These are phyloP conservation scores for Ascidia mentula DNA, from an alignment of 23 tunicate species.

Conservation along the genomic window DNA sequence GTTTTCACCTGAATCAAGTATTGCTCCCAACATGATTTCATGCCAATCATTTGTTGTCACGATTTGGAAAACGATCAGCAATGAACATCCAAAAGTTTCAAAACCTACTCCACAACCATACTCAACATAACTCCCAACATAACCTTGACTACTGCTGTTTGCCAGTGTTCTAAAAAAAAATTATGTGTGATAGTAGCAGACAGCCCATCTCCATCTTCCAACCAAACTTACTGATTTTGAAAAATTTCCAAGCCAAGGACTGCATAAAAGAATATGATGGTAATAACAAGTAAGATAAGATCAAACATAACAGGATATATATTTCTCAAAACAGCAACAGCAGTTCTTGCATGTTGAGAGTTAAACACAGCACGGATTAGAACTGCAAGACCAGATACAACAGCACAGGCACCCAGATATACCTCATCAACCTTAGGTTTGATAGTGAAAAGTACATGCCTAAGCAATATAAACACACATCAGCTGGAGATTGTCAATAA, in stretches of 20 bases:
- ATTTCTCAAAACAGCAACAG: constrained; percentile 57
- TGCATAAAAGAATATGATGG: constrained; percentile 81
- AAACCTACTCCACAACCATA: constrained; percentile 94
- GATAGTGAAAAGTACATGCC: constrained; percentile 68
- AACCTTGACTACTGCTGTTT: constrained; percentile 42
- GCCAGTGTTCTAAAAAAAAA: constrained; percentile 43
- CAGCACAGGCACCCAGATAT: constrained; percentile 92
- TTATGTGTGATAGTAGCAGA: neutral
- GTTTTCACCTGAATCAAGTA: constrained; percentile 66
- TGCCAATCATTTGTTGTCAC: constrained; percentile 99
- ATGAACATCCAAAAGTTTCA: constrained; percentile 84
- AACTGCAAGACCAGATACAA: constrained; percentile 71
- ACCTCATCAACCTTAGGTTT: constrained; percentile 22
- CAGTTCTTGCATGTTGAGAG: constrained; percentile 78
- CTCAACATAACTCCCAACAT: constrained; percentile 83
- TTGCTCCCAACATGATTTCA: constrained; percentile 89
- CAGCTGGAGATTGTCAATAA: neutral
- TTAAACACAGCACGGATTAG: constrained; percentile 72
- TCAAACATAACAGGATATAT: constrained; percentile 97
- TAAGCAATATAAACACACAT: neutral
- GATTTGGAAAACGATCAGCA: constrained; percentile 86
- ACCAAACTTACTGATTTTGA: constrained; percentile 73
- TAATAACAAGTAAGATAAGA: constrained; percentile 70
- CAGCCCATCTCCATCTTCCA: neutral
- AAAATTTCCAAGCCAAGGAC: constrained; percentile 86